Evolutionary conservation across 2,888 invertebrate genomes (phyloP).

Genomic region (Geophilus truncorum): DNA sequence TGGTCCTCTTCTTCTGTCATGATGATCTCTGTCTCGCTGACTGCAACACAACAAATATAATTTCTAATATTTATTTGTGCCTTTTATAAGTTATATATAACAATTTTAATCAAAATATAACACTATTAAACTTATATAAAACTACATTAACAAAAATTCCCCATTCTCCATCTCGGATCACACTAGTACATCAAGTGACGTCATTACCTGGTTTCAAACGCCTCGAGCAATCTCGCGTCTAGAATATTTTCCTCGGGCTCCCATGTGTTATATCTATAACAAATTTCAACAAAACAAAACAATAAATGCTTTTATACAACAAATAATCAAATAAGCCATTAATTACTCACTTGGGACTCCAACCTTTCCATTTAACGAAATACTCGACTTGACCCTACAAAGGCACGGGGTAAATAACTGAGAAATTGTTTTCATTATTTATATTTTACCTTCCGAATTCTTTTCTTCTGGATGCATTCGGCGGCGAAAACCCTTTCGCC

Average conservation of each 20-base stretch:
- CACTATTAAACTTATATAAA: too few relatives aligned
- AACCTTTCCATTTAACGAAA: constrained; percentile 97
- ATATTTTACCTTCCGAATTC: constrained; percentile 75
- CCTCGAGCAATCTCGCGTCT: constrained; percentile 81
- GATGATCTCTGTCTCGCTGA: constrained; percentile 55
- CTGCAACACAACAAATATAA: constrained; percentile 38
- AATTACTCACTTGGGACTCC: constrained; percentile 75
- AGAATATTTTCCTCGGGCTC: constrained; percentile 96
- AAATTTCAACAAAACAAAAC: constrained; percentile 37
- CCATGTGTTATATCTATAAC: constrained; percentile 84
- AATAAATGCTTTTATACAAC: too few relatives aligned
- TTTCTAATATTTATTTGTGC: too few relatives aligned
- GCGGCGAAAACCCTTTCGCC: constrained; percentile 77
- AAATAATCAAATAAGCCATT: neutral
- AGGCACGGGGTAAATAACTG: neutral
- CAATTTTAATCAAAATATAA: too few relatives aligned
- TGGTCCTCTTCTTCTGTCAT: constrained; percentile 58
- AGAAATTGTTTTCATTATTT: neutral
- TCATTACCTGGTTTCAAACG: constrained; percentile 60
- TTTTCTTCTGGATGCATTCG: constrained; percentile 91
- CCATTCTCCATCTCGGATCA: too few relatives aligned
- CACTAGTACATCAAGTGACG: neutral
- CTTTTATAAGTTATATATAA: too few relatives aligned
- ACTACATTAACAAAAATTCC: too few relatives aligned
- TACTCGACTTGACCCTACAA: constrained; percentile 90